Percentiles rank a stretch among this genome's conserved stretches.
phyloP scores from a whole-genome alignment of 2,888 invertebrate species.

The Amorpha juglandis region DNA sequence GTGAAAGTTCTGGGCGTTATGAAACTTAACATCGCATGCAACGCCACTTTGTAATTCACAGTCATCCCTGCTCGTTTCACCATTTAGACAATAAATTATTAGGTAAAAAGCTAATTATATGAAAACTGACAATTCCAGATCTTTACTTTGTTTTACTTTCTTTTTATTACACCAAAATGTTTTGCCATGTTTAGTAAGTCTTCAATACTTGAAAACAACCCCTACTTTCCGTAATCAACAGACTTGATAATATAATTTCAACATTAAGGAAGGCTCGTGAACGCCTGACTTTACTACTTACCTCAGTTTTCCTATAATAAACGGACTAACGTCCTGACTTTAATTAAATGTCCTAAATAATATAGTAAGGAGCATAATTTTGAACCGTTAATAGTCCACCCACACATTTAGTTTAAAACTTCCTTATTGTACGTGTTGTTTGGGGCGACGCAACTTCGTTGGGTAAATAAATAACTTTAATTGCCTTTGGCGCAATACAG shows the following conservation, averaged over 20 bases:
- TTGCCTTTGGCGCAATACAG: too few species aligned
- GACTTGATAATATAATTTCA: background rate
- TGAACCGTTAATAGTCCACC: constrained; percentile 7
- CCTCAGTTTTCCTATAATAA: constrained; percentile 20
- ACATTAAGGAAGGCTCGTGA: background rate
- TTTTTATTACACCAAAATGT: too few species aligned
- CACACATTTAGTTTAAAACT: constrained; percentile 16
- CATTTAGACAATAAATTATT: too few species aligned
- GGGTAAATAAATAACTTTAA: background rate
- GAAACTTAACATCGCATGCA: too few species aligned
- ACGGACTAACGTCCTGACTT: constrained; percentile 15
- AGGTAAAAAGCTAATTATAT: too few species aligned
- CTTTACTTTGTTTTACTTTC: too few species aligned
- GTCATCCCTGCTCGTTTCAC: too few species aligned
- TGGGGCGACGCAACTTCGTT: background rate
- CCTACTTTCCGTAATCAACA: background rate
- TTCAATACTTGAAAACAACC: too few species aligned
- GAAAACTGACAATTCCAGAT: too few species aligned
- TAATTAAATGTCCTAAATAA: constrained; percentile 19
- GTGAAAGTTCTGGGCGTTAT: too few species aligned
- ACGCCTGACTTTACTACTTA: background rate
- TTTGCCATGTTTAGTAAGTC: too few species aligned
- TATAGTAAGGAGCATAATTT: background rate
- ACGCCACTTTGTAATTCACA: too few species aligned
- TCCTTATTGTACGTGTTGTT: constrained; percentile 10